phyloP scores from a whole-genome alignment of 2,113 vertebrate species.

The Albula goreensis region DNA sequence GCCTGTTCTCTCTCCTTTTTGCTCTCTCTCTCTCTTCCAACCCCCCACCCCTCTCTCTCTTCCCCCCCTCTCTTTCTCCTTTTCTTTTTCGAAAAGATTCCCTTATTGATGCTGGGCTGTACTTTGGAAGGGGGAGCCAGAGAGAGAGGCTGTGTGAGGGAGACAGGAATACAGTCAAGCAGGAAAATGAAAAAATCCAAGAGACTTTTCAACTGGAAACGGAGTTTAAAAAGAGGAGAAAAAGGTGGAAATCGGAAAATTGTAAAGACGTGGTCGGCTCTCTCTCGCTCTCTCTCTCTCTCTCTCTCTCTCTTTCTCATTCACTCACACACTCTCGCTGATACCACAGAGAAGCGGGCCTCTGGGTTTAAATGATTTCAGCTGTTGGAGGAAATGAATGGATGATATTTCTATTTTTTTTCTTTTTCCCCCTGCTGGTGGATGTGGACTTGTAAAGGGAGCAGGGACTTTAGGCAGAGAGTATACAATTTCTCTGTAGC shows the following conservation, averaged over 20 bases:
- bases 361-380: slow-evolving; percentile 69
- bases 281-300: slow-evolving; percentile 38
- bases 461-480: slow-evolving; percentile 38
- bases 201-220: slow-evolving; percentile 54
- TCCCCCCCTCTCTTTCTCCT: slow-evolving; percentile 43
- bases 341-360: slow-evolving; percentile 62
- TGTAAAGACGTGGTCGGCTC: slow-evolving; percentile 51
- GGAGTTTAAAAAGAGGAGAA: slow-evolving; percentile 36
- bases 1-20: slow-evolving; percentile 40
- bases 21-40: slow-evolving; percentile 38
- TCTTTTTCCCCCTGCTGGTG: slow-evolving; percentile 49
- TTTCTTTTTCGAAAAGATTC: slow-evolving; percentile 47
- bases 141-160: slow-evolving; percentile 17
- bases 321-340: slow-evolving; percentile 42
- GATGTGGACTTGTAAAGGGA: slow-evolving; percentile 37
- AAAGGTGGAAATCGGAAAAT: slow-evolving; percentile 55
- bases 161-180: slow-evolving; percentile 32
- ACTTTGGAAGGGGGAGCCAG: slow-evolving; percentile 40
- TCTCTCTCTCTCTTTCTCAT: slow-evolving; percentile 27
- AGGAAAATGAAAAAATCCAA: slow-evolving; percentile 53
- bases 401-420: slow-evolving; percentile 64
- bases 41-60: slow-evolving; percentile 42
- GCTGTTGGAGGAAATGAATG: slow-evolving; percentile 71
- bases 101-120: slow-evolving; percentile 64
- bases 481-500: slow-evolving; percentile 38